Base-by-base conservation (phyloP, 1,140 invertebrate genomes). In the Drosophila baimaii region DNA sequence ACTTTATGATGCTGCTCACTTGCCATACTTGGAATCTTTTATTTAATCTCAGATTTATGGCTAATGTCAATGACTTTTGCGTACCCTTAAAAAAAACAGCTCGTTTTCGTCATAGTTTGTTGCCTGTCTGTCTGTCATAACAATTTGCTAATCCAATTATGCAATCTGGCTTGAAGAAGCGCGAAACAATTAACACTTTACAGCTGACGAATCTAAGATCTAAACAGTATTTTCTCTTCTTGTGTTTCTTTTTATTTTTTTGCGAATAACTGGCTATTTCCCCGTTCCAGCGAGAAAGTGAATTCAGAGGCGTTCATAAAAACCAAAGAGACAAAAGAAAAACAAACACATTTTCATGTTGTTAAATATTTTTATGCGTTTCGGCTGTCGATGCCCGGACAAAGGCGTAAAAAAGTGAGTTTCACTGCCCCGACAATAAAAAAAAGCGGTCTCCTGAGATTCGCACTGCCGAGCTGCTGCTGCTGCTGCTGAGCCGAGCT, bases 111-210 rank as follows among this genome's bases (percentile, higher is more conserved):
- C 19, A 49, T 21, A 39, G 52, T 44, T 43, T 10, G 25, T 51
- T 29, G 17, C 25, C 27, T 33, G n/a, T n/a, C n/a, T n/a, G n/a
- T n/a, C 52, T 75, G 44, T 52, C 52, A 52, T 76, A 76, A 54
- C 43, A 47, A 57, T 69, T 47, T 57, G 41, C 72, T 57, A 56
- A 55, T 66, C 33, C 59, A 49, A 44, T 76, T 76, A 76, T 75
- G 72, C 39, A 76, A 76, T 66, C 43, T 65, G 13, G 12, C 27
- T 17, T 15, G 10, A 29, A 41, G 54, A 41, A 27, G 52, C 47
- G 73, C 41, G 27, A 68, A 77, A 41, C 72, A 68, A 77, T 77
- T 77, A 77, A 77, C 73, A 76, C 73, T 65, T 76, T 66, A 76
- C 21, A 39, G 47, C 54, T 47, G 47, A 43, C 49, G 25, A 59